Base-by-base conservation (phyloP, 2,888 invertebrate genomes). In the Sarcophaga subvicina region DNA sequence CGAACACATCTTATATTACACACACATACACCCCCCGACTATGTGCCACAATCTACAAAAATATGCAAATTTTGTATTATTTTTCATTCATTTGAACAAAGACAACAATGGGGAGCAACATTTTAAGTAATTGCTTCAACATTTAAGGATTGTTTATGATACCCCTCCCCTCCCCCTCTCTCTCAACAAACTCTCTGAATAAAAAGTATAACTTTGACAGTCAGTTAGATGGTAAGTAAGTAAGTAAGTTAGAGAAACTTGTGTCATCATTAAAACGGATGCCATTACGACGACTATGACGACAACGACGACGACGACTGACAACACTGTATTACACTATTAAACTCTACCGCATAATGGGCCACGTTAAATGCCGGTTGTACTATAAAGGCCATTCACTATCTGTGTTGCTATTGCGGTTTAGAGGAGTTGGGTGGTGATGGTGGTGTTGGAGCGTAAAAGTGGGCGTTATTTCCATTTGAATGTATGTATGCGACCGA, bases 51-150 rank as follows among this genome's bases (percentile, higher is more conserved):
- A 54, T 54, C 3, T 88, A 89, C 90, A 90, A 90, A 91, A 92
- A 91, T 93, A 93, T 93, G 93, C 92, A 93, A 93, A 93, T 93
- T 92, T 88, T 90, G 89, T 91, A 90, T 71, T 90, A 90, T 90
- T 89, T 90, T 54, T 54, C 54, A 54, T 54, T 67, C 81, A 75
- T 71, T 77, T 81, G 59, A 79, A 71, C 80, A 83, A 54, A 75
- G 90, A 93, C 93, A 92, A 93, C 93, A 92, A 92, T 92, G 91
- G 91, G 89, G 90, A 54, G 17, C 90, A 91, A 92, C 92, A 92
- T 91, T 93, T 93, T 93, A 93, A 93, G 93, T 93, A 93, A 93
- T 93, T 93, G 93, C 92, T 93, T 93, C 91, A 93, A 91, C 90
- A 92, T 93, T 93, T 93, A 87, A 91, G 90, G 90, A 90, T 92